phyloP scores from a whole-genome alignment of 2,113 vertebrate genomes.

The Tragelaphus scriptus region DNA sequence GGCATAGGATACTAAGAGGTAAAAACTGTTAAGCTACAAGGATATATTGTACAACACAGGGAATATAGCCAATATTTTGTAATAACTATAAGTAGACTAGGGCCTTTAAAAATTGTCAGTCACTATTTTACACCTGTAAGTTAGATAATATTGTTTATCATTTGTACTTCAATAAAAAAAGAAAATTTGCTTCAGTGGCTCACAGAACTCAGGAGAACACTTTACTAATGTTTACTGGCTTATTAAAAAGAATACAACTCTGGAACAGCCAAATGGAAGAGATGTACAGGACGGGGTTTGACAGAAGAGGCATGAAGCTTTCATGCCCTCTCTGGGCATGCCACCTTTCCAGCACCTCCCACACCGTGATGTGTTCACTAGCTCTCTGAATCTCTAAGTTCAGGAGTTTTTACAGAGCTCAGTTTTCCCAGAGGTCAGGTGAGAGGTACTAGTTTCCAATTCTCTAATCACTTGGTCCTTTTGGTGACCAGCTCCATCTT shows the following conservation, averaged over 20 bases:
- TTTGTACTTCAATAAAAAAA: neutral
- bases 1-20: neutral
- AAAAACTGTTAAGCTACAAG: neutral
- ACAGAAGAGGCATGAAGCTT: neutral
- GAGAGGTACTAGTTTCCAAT: neutral
- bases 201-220: neutral
- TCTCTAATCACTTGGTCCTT: neutral
- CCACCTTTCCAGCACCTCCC: neutral
- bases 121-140: neutral
- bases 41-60: neutral
- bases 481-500: neutral
- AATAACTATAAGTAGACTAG: neutral
- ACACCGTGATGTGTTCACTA: neutral
- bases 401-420: neutral
- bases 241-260: neutral
- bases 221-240: neutral
- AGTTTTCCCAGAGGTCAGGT: neutral
- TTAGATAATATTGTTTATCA: neutral
- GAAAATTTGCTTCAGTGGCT: neutral
- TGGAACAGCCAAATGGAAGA: neutral
- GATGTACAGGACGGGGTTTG: neutral
- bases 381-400: neutral
- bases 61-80: neutral
- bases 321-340: neutral
- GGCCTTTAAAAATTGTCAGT: neutral